phyloP scores from a whole-genome alignment of 2,797 vertebrate species.

The Falco peregrinus region DNA sequence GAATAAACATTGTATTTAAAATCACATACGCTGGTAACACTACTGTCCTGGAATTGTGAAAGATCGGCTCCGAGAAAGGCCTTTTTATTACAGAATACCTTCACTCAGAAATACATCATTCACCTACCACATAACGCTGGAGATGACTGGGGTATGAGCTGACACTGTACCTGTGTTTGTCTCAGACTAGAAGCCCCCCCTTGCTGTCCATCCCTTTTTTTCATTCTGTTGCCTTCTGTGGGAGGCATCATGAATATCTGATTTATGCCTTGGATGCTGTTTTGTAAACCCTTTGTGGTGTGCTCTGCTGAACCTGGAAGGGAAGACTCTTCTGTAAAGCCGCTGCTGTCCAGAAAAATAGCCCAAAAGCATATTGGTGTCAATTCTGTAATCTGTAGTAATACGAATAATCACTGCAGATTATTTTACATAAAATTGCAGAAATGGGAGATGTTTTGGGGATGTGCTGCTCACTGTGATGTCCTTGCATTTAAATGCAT shows the following conservation, averaged over 20 bases:
- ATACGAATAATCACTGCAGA: background rate
- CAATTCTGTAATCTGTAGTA: background rate
- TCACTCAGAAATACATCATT: background rate
- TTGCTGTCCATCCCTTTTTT: background rate
- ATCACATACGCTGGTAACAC: background rate
- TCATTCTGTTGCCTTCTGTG: background rate
- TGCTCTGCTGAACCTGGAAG: background rate
- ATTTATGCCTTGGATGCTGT: background rate
- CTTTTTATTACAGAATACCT: background rate
- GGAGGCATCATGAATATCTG: background rate
- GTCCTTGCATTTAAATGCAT: background rate
- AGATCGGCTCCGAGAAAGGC: background rate
- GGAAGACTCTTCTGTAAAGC: background rate
- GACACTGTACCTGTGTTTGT: background rate
- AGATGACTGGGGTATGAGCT: background rate
- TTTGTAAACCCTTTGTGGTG: background rate
- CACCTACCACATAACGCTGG: accelerated
- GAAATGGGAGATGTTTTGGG: background rate
- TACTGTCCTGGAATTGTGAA: background rate
- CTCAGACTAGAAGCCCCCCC: background rate
- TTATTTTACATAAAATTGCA: background rate
- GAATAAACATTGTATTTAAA: background rate
- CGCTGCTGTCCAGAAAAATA: background rate
- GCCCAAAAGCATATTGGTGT: background rate
- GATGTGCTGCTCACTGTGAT: background rate